Evolutionary conservation across 37 sponge, comb jelly and placozoan genomes (phyloP), one percentile per base, ranked within the genome.

Genomic region (Chondrosia reniformis): DNA sequence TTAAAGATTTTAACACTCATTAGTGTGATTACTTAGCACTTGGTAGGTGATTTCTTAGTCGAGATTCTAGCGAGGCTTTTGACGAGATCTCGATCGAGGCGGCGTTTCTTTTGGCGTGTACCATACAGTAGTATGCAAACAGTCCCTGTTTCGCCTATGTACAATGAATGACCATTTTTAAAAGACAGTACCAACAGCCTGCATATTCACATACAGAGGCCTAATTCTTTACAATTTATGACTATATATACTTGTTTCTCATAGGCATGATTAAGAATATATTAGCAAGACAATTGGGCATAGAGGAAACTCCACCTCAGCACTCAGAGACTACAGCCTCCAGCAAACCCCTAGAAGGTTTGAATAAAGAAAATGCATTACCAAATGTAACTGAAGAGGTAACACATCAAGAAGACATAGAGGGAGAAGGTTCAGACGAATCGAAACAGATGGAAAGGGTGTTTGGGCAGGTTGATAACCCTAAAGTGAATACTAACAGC

Each of bases 191-290:
- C n/a, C n/a, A n/a, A n/a, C n/a, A n/a, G n/a, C n/a, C n/a, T n/a
- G n/a, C n/a, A n/a, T n/a, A n/a, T n/a, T n/a, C n/a, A n/a, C 69
- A 62, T 62, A 17, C 64, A 62, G 9, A 24, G 64, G 9, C 9
- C 25, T 9, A 9, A 10, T 10, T 21, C 33, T 13, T 13, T 52
- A 33, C 30, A 7, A 33, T 13, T 4, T 62, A 34, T 5, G 21
- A 33, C 15, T 19, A 15, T 45, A 3, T 30, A 0, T 55, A 43
- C 5, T 27, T 4, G 3, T 55, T 46, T 19, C 42, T 12, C 44
- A 3, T 44, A 87, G 88, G 63, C 2, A 78, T 87, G 32, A 79
- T 87, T 32, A 33, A 61, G 17, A 79, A 83, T 22, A 75, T 83
- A 38, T 75, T 87, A 9, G 49, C 28, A 37, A 78, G 34, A 59